These are phyloP conservation scores for Drosophila mimica DNA, from an alignment of 2,888 invertebrate genomes.

Conservation along the genomic window DNA sequence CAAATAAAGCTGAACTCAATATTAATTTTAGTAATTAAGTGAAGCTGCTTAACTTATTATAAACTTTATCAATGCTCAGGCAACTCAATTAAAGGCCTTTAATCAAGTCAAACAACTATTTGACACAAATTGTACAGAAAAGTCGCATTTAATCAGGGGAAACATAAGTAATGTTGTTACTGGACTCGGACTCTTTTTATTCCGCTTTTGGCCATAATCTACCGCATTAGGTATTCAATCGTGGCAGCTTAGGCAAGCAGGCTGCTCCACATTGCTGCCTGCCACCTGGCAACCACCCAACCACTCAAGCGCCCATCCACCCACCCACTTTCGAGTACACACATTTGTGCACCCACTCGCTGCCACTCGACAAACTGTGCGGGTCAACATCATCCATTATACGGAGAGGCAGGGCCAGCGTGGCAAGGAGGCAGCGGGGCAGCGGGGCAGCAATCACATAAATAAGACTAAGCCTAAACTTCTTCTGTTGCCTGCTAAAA, in stretches of 20 bases:
- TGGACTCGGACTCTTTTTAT: neutral
- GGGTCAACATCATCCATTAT: constrained; percentile 80
- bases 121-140: constrained; percentile 12
- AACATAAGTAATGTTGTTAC: constrained; percentile 18
- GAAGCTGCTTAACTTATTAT: neutral
- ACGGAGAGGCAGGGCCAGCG: constrained; percentile 5
- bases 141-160: constrained; percentile 14
- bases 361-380: constrained; percentile 37
- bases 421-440: constrained; percentile 1
- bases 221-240: constrained; percentile 72
- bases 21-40: neutral
- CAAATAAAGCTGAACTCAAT: neutral
- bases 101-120: constrained; percentile 12
- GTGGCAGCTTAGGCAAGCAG: constrained; percentile 51
- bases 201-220: constrained; percentile 59
- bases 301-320: constrained; percentile 16
- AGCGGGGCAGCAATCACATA: constrained; percentile 53
- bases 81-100: neutral
- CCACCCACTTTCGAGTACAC: constrained; percentile 11
- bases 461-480: constrained; percentile 77
- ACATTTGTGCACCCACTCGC: constrained; percentile 25
- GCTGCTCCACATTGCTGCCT: constrained; percentile 55
- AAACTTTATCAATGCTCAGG: neutral
- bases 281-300: constrained; percentile 59
- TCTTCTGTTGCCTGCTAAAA: constrained; percentile 71